phyloP scores from a whole-genome alignment of 2,888 invertebrate genomes.

The Chrysolina oricalcia region DNA sequence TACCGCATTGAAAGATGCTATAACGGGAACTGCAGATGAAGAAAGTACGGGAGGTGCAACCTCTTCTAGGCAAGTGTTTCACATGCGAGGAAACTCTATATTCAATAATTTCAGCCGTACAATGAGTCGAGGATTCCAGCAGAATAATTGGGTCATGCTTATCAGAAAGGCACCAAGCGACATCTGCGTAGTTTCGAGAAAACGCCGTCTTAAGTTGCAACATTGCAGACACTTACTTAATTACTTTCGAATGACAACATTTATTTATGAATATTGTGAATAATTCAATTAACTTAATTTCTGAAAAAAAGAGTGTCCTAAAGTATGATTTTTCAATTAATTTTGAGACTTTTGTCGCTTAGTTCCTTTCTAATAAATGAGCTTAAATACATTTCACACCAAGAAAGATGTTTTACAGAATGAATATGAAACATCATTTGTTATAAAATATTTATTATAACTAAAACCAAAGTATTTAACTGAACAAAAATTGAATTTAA shows the following conservation, averaged over 20 bases:
- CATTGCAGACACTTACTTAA: background rate
- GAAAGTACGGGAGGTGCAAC: background rate
- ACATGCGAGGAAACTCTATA: too few relatives aligned
- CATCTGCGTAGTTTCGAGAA: too few relatives aligned
- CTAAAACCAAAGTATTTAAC: background rate
- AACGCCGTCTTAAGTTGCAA: too few relatives aligned
- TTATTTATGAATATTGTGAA: background rate
- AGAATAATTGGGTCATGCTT: background rate
- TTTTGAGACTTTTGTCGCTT: background rate
- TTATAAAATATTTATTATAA: background rate
- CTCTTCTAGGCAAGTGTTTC: too few relatives aligned
- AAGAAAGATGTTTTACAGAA: background rate
- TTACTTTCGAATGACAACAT: too few relatives aligned
- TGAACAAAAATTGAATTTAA: background rate
- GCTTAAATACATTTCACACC: background rate
- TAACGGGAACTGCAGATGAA: constrained; percentile 17
- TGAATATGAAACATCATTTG: background rate
- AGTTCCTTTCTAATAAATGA: constrained; percentile 1
- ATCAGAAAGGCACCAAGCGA: too few relatives aligned
- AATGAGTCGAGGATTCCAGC: background rate
- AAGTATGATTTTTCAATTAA: background rate
- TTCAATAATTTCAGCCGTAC: too few relatives aligned
- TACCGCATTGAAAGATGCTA: constrained; percentile 36
- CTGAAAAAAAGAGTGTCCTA: background rate
- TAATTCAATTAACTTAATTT: background rate